A percentile compares a stretch with the other conserved stretches of the same genome.
Conservation (phyloP, 2,113 vertebrate genomes). For the Nycticorax nycticorax region DNA sequence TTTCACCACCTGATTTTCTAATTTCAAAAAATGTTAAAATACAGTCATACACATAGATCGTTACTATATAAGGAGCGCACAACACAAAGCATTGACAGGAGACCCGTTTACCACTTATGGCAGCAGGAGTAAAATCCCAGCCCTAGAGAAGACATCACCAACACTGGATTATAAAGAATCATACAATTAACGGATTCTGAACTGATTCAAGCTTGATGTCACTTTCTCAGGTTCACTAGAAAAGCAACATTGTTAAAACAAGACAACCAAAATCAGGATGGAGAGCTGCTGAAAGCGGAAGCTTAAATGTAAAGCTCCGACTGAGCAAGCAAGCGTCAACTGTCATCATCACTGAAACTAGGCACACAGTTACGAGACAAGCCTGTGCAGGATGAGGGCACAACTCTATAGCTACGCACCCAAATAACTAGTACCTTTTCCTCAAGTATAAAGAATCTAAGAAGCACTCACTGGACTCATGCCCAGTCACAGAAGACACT, state of each 20-base stretch:
- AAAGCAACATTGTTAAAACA: background rate
- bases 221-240: background rate
- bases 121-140: background rate
- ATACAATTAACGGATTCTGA: background rate
- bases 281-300: background rate
- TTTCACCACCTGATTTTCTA: background rate
- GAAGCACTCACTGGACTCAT: background rate
- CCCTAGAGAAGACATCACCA: background rate
- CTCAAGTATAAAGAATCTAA: background rate
- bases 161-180: background rate
- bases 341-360: background rate
- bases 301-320: background rate
- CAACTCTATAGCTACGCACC: background rate
- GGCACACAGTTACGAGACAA: background rate
- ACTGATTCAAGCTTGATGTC: background rate
- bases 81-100: background rate
- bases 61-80: background rate
- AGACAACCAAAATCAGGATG: background rate
- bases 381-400: background rate
- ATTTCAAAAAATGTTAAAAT: background rate
- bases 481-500: background rate
- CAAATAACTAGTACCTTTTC: background rate
- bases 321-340: background rate
- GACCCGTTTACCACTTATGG: background rate
- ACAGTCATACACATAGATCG: background rate